Evolutionary conservation across 2,888 invertebrate species (phyloP).

Genomic region (Acleris emargana): DNA sequence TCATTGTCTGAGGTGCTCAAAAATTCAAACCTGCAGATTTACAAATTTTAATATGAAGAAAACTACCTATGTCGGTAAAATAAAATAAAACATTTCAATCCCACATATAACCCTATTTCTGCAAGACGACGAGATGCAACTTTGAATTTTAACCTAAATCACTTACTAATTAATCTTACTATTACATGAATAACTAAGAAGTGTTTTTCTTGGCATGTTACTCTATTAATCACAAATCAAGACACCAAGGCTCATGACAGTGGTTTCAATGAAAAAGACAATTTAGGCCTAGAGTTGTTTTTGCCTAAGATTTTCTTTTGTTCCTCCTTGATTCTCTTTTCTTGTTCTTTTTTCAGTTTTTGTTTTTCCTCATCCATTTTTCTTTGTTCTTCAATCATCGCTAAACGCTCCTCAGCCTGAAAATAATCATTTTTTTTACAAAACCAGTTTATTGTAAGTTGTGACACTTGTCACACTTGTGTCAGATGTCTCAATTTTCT

Average conservation of each 20-base stretch:
- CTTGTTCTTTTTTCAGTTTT: constrained; percentile 95
- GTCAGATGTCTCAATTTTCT: too few relatives aligned
- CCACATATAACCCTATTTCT: too few relatives aligned
- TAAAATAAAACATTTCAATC: too few relatives aligned
- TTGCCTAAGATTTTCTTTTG: constrained; percentile 98
- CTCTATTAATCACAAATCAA: constrained; percentile 36
- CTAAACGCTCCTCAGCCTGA: constrained; percentile 97
- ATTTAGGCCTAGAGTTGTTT: constrained; percentile 97
- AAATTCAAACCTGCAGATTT: too few relatives aligned
- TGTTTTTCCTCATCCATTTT: constrained; percentile 98
- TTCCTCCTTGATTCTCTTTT: constrained; percentile 95
- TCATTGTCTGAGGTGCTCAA: too few relatives aligned
- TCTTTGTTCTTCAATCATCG: constrained; percentile 98
- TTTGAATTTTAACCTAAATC: too few relatives aligned
- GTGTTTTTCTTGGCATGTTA: constrained; percentile 17
- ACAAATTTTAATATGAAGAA: too few relatives aligned
- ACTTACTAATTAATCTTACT: too few relatives aligned
- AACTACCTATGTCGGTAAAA: too few relatives aligned
- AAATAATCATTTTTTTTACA: constrained; percentile 39
- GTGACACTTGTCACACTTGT: too few relatives aligned
- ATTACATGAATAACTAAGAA: constrained; percentile 13
- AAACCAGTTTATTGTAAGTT: too few relatives aligned
- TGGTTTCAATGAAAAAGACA: constrained; percentile 95
- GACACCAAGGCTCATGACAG: constrained; percentile 84
- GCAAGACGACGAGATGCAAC: too few relatives aligned